These are phyloP conservation scores for Varroa destructor DNA, from an alignment of 1,140 invertebrate genomes.

Conservation along the genomic window DNA sequence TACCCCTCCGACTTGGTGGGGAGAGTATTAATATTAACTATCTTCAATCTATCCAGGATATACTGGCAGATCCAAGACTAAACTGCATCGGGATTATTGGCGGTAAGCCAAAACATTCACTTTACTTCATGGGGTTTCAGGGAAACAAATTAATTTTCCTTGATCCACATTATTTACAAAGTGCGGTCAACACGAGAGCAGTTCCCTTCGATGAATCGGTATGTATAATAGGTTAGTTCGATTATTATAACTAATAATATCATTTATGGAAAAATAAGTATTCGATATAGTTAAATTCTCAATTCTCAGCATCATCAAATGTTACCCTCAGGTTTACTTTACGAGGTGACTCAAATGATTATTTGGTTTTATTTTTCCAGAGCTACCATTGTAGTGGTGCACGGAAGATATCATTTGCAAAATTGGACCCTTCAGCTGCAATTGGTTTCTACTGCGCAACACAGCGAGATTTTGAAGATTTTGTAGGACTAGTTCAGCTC, in stretches of 20 bases:
- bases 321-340: too few species aligned
- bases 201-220: slow-evolving; percentile 40
- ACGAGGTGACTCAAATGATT: too few species aligned
- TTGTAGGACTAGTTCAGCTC: slow-evolving; percentile 52
- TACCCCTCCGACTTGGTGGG: slow-evolving; percentile 67
- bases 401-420: slow-evolving; percentile 66
- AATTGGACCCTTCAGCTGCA: slow-evolving; percentile 84
- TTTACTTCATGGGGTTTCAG: slow-evolving; percentile 82
- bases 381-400: slow-evolving; percentile 73
- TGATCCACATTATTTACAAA: slow-evolving; percentile 83
- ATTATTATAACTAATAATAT: too few species aligned
- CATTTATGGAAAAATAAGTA: too few species aligned
- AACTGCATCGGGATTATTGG: slow-evolving; percentile 79
- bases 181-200: slow-evolving; percentile 54
- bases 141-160: slow-evolving; percentile 72
- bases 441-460: slow-evolving; percentile 71
- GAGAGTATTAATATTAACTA: slow-evolving; percentile 71
- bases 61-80: slow-evolving; percentile 54
- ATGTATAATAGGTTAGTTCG: slow-evolving; percentile 11
- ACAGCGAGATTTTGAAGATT: slow-evolving; percentile 59
- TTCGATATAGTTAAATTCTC: too few species aligned
- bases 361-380: slow-evolving; percentile 37
- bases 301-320: too few species aligned
- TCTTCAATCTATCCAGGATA: slow-evolving; percentile 57
- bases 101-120: slow-evolving; percentile 72